phyloP scores from a whole-genome alignment of 2,888 invertebrate genomes.

The Trypoxylon attenuatum region DNA sequence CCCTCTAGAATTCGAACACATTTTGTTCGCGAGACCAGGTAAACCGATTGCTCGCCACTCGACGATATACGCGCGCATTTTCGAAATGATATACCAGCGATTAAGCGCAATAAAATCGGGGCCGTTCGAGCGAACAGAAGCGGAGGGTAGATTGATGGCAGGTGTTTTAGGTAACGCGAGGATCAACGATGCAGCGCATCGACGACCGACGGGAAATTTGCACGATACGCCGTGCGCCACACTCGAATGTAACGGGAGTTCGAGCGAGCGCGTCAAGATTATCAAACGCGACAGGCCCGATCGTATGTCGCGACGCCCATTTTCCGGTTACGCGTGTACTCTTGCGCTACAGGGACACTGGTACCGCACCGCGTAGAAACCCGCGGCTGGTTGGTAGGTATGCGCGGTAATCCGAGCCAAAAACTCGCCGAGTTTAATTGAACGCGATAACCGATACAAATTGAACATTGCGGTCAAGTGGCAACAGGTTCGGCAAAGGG shows the following conservation, averaged over 20 bases:
- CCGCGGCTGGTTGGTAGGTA: neutral
- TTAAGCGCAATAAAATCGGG: too few relatives aligned
- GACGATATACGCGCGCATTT: too few relatives aligned
- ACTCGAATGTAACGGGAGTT: neutral
- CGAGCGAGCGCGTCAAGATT: slow-evolving; percentile 5
- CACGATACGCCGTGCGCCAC: too few relatives aligned
- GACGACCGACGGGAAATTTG: neutral
- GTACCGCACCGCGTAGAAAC: neutral
- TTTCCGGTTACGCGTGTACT: slow-evolving; percentile 21
- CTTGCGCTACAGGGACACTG: slow-evolving; percentile 7
- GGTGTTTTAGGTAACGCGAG: too few relatives aligned
- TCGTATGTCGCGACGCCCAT: slow-evolving; percentile 6
- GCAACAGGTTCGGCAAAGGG: slow-evolving; percentile 48
- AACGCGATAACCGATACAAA: slow-evolving; percentile 48
- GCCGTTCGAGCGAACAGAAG: too few relatives aligned
- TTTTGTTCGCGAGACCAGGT: too few relatives aligned
- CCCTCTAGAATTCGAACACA: too few relatives aligned
- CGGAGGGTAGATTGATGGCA: too few relatives aligned
- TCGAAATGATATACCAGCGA: too few relatives aligned
- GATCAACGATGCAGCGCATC: neutral
- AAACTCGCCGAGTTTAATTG: slow-evolving; percentile 48
- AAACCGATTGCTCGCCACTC: too few relatives aligned
- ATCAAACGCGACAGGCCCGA: slow-evolving; percentile 1
- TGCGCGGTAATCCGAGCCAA: slow-evolving; percentile 36
- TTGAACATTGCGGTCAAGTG: slow-evolving; percentile 46